Conservation (phyloP, 1,140 invertebrate genomes). For the Megathymus violae region DNA sequence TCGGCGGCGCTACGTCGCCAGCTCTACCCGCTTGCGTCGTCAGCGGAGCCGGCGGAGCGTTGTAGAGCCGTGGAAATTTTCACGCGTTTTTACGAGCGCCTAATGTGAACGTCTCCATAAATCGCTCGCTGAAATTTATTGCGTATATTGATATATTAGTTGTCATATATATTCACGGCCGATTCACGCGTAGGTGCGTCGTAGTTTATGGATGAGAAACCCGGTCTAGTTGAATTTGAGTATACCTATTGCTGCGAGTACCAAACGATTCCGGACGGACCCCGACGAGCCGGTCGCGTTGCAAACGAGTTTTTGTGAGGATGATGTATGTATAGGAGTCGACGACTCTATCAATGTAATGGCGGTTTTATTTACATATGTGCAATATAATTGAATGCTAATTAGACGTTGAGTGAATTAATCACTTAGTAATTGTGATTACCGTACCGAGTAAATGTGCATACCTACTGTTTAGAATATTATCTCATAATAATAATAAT, state of each 20-base stretch:
- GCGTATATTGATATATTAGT: conserved; percentile 15
- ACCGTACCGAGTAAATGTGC: conserved; percentile 14
- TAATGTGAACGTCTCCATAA: conserved; percentile 27
- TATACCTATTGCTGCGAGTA: too few species aligned
- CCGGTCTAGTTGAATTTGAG: too few species aligned
- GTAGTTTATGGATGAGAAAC: background rate
- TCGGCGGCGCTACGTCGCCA: conserved; percentile 3
- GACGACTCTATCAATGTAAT: conserved; percentile 20
- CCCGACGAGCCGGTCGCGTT: too few species aligned
- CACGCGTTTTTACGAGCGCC: conserved; percentile 28
- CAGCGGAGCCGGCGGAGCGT: conserved; percentile 2
- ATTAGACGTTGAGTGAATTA: conserved; percentile 21
- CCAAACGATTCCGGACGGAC: too few species aligned
- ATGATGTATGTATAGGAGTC: conserved; percentile 20
- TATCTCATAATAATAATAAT: conserved; percentile 21
- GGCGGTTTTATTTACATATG: conserved; percentile 19
- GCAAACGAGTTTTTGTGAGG: background rate
- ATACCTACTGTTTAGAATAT: conserved; percentile 16
- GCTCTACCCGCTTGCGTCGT: background rate
- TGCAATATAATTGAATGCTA: conserved; percentile 29
- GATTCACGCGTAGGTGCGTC: background rate
- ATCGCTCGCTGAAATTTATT: conserved; percentile 28
- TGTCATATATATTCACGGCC: conserved; percentile 5
- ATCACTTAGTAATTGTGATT: conserved; percentile 30
- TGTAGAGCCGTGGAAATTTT: conserved; percentile 20